These are phyloP conservation scores for Coptodon bakossiorum DNA, from an alignment of 2,113 vertebrate species.

Conservation along the genomic window DNA sequence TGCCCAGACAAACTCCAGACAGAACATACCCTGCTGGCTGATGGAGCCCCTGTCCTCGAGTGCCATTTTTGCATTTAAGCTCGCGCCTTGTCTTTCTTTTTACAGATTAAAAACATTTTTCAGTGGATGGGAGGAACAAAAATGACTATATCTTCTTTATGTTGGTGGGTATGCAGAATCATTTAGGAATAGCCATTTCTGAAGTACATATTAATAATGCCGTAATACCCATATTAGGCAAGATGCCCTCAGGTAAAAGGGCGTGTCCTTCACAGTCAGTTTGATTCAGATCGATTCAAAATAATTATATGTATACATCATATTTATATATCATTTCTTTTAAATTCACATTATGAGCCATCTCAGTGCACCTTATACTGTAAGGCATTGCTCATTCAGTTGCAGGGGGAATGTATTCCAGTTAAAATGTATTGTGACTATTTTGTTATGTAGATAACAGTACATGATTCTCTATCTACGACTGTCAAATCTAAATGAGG, in stretches of 20 bases:
- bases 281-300: background rate
- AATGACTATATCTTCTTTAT: background rate
- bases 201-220: background rate
- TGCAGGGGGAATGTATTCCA: background rate
- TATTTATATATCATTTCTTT: background rate
- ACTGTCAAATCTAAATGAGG: background rate
- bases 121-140: background rate
- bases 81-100: background rate
- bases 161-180: background rate
- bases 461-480: background rate
- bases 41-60: slow-evolving; percentile 1
- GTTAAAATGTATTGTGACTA: background rate
- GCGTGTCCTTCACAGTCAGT: background rate
- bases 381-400: background rate
- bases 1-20: slow-evolving; percentile 21
- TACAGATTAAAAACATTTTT: background rate
- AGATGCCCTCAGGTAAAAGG: background rate
- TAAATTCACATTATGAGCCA: background rate
- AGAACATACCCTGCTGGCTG: background rate
- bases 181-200: background rate
- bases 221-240: background rate
- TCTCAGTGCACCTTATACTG: background rate
- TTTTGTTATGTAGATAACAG: background rate
- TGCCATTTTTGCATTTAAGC: background rate
- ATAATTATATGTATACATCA: background rate